Evolutionary conservation across 1,140 invertebrate genomes (phyloP).

Genomic region (Charaxes varanes): DNA sequence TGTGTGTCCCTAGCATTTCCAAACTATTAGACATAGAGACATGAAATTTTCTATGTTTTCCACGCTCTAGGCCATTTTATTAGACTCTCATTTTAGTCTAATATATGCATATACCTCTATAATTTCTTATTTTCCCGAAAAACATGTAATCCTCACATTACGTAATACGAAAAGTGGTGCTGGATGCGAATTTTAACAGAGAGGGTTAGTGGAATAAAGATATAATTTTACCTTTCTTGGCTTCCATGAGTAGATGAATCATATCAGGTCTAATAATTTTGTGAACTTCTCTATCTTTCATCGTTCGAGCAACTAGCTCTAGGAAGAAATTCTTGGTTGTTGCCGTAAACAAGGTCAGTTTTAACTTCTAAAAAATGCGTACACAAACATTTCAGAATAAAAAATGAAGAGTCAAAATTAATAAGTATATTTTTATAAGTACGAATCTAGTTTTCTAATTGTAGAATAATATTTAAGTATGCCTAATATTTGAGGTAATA

Average conservation of each 20-base stretch:
- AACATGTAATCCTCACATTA: too few species aligned
- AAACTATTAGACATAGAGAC: too few species aligned
- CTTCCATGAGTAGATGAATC: constrained; percentile 71
- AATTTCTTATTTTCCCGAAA: too few species aligned
- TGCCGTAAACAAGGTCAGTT: constrained; percentile 51
- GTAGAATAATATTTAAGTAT: background rate
- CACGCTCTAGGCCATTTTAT: too few species aligned
- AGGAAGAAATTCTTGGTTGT: constrained; percentile 69
- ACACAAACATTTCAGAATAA: too few species aligned
- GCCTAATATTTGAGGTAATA: too few species aligned
- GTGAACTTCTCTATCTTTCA: constrained; percentile 63
- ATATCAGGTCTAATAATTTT: constrained; percentile 63
- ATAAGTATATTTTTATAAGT: background rate
- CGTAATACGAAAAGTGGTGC: background rate
- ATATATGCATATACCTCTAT: too few species aligned
- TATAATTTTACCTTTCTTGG: constrained; percentile 46
- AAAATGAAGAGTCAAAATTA: background rate
- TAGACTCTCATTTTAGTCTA: too few species aligned
- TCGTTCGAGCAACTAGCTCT: constrained; percentile 68
- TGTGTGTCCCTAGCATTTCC: too few species aligned
- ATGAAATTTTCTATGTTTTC: too few species aligned
- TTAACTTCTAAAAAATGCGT: constrained; percentile 37
- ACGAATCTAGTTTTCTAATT: background rate
- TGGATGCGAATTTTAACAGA: background rate
- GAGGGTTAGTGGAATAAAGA: too few species aligned